phyloP scores from a whole-genome alignment of 2,888 invertebrate genomes.

The Conus canariensis region DNA sequence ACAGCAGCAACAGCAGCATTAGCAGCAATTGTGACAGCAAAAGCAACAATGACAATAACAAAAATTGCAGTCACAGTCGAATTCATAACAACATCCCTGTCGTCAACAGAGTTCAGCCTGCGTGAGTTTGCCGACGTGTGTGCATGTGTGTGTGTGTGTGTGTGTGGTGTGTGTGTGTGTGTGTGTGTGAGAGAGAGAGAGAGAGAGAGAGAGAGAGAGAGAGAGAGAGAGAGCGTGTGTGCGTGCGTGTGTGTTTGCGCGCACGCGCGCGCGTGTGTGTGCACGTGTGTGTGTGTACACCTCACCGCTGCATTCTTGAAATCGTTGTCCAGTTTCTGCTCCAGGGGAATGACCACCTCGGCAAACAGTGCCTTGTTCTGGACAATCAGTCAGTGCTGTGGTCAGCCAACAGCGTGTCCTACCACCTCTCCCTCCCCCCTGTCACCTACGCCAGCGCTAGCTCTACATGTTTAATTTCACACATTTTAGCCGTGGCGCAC shows the following conservation, averaged over 20 bases:
- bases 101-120: too few relatives aligned
- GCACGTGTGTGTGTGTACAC: slow-evolving; percentile 24
- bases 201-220: too few relatives aligned
- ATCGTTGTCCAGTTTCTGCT: slow-evolving; percentile 68
- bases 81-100: neutral
- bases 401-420: neutral
- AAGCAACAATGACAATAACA: neutral
- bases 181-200: too few relatives aligned
- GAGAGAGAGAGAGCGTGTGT: neutral
- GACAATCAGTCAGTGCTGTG: slow-evolving; percentile 22
- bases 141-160: too few relatives aligned
- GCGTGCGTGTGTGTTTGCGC: neutral
- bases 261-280: neutral
- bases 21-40: neutral
- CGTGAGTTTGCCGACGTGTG: too few relatives aligned
- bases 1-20: neutral
- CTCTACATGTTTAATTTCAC: too few relatives aligned
- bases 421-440: too few relatives aligned
- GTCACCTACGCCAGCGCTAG: neutral
- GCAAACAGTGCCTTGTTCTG: slow-evolving; percentile 68
- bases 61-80: neutral
- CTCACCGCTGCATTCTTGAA: slow-evolving; percentile 67
- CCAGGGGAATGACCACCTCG: slow-evolving; percentile 67
- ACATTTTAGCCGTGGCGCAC: too few relatives aligned
- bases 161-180: too few relatives aligned